Evolutionary conservation across 2,113 vertebrate genomes (phyloP).

Genomic region (Pedionomus torquatus): DNA sequence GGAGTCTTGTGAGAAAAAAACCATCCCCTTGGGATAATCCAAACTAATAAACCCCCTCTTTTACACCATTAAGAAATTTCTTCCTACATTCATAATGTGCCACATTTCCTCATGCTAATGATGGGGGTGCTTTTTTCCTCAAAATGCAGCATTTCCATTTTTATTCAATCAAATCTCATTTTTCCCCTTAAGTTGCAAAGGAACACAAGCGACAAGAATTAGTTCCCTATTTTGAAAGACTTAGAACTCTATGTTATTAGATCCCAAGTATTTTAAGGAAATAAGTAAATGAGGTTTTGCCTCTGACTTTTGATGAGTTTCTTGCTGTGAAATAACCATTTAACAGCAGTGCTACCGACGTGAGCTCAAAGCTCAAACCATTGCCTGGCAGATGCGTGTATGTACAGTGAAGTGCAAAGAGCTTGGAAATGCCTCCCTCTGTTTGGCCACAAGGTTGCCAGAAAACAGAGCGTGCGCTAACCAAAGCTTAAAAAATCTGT

Average conservation of each 20-base stretch:
- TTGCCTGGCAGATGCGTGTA: fast-evolving
- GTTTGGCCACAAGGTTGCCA: not conserved
- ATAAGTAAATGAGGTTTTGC: not conserved
- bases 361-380: not conserved
- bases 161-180: not conserved
- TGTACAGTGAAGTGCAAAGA: not conserved
- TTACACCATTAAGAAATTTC: not conserved
- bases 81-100: not conserved
- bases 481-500: not conserved
- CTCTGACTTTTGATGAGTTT: not conserved
- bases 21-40: constrained; percentile 20
- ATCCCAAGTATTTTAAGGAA: not conserved
- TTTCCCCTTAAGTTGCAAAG: not conserved
- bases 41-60: constrained; percentile 4
- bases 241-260: not conserved
- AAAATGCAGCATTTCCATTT: not conserved
- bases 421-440: not conserved
- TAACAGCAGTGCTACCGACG: not conserved
- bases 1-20: not conserved
- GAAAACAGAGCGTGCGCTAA: not conserved
- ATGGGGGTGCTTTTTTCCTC: not conserved
- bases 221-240: not conserved
- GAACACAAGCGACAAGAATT: not conserved
- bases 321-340: not conserved
- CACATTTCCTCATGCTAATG: not conserved